Base-by-base conservation (phyloP, 2,888 invertebrate species). In the Folsomia candida region DNA sequence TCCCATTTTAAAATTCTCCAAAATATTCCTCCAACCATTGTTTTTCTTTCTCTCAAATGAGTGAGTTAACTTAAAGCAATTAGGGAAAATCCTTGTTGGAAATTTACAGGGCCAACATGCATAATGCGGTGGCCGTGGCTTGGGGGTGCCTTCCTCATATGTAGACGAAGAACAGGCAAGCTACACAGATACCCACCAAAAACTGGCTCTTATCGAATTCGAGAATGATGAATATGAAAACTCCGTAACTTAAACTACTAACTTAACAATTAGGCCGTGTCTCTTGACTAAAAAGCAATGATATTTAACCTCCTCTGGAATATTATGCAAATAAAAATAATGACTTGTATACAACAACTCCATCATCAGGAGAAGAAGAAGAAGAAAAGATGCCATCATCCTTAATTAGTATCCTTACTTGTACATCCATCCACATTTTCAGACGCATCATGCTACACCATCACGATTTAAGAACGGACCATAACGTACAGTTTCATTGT, bases 281-380 rank as follows among this genome's bases (percentile, higher is more conserved):
- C n/a, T n/a, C n/a, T n/a, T n/a, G n/a, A n/a, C n/a, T n/a, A n/a
- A n/a, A n/a, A n/a, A n/a, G n/a, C n/a, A n/a, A n/a, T n/a, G n/a
- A n/a, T n/a, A n/a, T n/a, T n/a, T n/a, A n/a, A n/a, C n/a, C n/a
- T n/a, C n/a, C n/a, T n/a, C n/a, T n/a, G n/a, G n/a, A n/a, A n/a
- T n/a, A 61, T n/a, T 61, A 61, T 61, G 61, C 61, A 61, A 61
- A 61, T 61, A 61, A 61, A 61, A 61, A 61, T 61, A 61, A 61
- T 61, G 61, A 61, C 4, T 61, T 61, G 61, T 61, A 61, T 28
- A 61, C 28, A 61, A 61, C 61, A 61, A 61, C 61, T 61, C 61
- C 61, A 61, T 61, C 28, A n/a, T n/a, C n/a, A n/a, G n/a, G n/a
- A n/a, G n/a, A n/a, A n/a, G n/a, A n/a, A n/a, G n/a, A n/a, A 61